Evolutionary conservation across 2,888 invertebrate genomes (phyloP).

Genomic region (Merodon equestris): DNA sequence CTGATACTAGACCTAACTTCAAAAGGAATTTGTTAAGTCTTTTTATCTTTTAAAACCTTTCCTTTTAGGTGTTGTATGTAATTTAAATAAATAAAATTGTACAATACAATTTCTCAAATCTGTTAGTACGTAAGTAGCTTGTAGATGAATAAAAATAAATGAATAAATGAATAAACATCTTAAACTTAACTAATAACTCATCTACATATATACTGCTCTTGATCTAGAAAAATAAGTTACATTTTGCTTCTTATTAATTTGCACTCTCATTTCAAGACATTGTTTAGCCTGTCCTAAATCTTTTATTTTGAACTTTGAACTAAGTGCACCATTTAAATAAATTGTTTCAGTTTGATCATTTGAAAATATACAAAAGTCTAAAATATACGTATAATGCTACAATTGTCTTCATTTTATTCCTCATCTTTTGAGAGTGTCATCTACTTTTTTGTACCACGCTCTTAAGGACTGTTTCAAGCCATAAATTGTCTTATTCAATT

Average conservation of each 20-base stretch:
- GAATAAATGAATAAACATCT: too few relatives aligned
- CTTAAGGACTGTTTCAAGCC: conserved; percentile 31
- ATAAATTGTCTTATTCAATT: conserved; percentile 17
- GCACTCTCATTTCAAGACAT: not conserved
- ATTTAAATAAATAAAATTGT: too few relatives aligned
- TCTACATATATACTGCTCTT: conserved; percentile 5
- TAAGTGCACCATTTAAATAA: conserved; percentile 3
- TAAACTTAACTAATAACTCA: conserved; percentile 3
- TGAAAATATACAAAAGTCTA: not conserved
- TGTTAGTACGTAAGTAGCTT: too few relatives aligned
- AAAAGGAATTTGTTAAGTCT: too few relatives aligned
- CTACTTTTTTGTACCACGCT: conserved; percentile 26
- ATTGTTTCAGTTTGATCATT: not conserved
- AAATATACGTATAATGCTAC: not conserved
- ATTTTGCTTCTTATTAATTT: not conserved
- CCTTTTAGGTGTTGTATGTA: too few relatives aligned
- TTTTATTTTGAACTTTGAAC: conserved; percentile 15
- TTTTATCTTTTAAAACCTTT: too few relatives aligned
- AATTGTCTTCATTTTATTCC: conserved; percentile 1
- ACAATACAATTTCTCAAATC: too few relatives aligned
- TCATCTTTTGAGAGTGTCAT: conserved; percentile 12
- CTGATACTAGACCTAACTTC: too few relatives aligned
- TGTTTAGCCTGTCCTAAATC: conserved; percentile 8
- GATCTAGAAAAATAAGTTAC: not conserved
- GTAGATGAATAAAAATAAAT: too few relatives aligned